A percentile compares a stretch with the other conserved stretches of the same genome.
phyloP scores from a whole-genome alignment of 92 coral and sea anemone genomes.

The Ricordea florida region DNA sequence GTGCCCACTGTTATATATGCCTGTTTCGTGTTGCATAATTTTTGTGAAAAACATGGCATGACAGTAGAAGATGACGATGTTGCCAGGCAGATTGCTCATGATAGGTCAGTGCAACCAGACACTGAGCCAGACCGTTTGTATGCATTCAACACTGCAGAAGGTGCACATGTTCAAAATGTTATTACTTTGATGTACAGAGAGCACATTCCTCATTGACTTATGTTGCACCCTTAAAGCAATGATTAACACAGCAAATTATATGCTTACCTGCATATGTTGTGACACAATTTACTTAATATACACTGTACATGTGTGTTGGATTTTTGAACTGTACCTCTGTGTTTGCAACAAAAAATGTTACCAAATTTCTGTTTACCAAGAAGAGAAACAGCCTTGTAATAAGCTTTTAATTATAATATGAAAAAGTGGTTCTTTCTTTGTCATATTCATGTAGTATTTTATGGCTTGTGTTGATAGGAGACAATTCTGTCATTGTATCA shows the following conservation, averaged over 20 bases:
- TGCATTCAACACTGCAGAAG: conserved; percentile 15
- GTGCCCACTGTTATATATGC: conserved; percentile 49
- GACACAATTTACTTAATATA: background rate
- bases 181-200: conserved; percentile 5
- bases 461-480: too few species aligned
- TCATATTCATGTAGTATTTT: background rate
- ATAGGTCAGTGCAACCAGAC: conserved; percentile 37
- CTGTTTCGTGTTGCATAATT: conserved; percentile 53
- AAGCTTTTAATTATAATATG: background rate
- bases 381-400: background rate
- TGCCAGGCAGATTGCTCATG: conserved; percentile 31
- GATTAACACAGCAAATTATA: background rate
- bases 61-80: conserved; percentile 25
- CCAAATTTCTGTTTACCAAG: background rate
- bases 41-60: conserved; percentile 45
- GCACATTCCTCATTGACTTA: background rate
- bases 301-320: conserved; percentile 1
- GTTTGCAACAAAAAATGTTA: background rate
- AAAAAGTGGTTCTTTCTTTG: background rate
- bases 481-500: too few species aligned
- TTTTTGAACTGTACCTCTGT: conserved; percentile 3
- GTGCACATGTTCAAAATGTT: background rate
- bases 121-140: conserved; percentile 28
- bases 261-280: background rate
- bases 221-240: background rate